Conservation (phyloP, 2,888 invertebrate genomes). For the Corbicula japonica region DNA sequence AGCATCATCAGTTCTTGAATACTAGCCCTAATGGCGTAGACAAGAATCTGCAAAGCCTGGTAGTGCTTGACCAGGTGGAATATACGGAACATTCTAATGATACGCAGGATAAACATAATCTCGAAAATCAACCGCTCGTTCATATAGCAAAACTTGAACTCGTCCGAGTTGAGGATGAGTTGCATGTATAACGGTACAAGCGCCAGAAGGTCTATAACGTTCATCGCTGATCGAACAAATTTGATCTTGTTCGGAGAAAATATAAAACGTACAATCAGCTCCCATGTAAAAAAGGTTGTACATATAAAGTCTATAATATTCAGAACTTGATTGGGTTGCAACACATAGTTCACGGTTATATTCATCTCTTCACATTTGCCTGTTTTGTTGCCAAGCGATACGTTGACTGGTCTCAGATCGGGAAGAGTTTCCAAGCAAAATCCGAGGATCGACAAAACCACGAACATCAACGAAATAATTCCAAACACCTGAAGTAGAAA, state of each 20-base stretch:
- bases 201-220: conserved; percentile 85
- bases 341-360: conserved; percentile 56
- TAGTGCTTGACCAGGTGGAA: conserved; percentile 88
- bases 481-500: conserved; percentile 81
- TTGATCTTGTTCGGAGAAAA: conserved; percentile 82
- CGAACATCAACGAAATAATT: conserved; percentile 84
- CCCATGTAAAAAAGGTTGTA: conserved; percentile 84
- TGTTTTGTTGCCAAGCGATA: conserved; percentile 42
- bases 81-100: conserved; percentile 87
- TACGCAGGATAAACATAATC: conserved; percentile 87
- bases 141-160: conserved; percentile 80
- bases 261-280: conserved; percentile 81
- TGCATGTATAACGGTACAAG: conserved; percentile 85
- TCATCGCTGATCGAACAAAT: conserved; percentile 83
- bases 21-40: conserved; percentile 87
- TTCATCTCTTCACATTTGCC: conserved; percentile 65
- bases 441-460: conserved; percentile 83
- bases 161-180: conserved; percentile 80
- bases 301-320: conserved; percentile 83
- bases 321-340: conserved; percentile 77
- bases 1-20: conserved; percentile 86
- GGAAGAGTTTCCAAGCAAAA: conserved; percentile 85
- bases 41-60: conserved; percentile 87
- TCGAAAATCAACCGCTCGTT: conserved; percentile 84
- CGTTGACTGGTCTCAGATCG: conserved; percentile 64